Percentiles rank a stretch among this genome's conserved stretches.
These are phyloP conservation scores for Zoanthus solanderi DNA, from an alignment of 92 coral and sea anemone genomes.

Conservation along the genomic window DNA sequence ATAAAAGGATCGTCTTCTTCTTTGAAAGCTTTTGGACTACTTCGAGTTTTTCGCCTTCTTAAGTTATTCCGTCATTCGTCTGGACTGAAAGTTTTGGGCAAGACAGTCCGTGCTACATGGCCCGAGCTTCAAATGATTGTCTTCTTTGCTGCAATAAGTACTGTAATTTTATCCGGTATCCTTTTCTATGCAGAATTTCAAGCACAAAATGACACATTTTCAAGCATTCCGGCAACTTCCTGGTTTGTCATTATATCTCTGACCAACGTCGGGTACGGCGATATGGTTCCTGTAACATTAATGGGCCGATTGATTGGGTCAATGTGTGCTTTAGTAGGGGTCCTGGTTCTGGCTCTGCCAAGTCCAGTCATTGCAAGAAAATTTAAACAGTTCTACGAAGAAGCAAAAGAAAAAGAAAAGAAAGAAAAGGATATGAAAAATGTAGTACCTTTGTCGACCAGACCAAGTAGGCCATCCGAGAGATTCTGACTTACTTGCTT, in stretches of 20 bases:
- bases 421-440: background rate
- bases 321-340: slow-evolving; percentile 81
- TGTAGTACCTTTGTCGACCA: background rate
- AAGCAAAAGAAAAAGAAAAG: slow-evolving; percentile 62
- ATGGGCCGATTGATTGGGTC: slow-evolving; percentile 85
- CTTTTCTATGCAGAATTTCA: slow-evolving; percentile 82
- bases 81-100: slow-evolving; percentile 81
- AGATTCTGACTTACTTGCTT: background rate
- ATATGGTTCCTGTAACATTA: slow-evolving; percentile 84
- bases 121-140: slow-evolving; percentile 83
- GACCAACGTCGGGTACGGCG: slow-evolving; percentile 98
- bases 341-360: slow-evolving; percentile 80
- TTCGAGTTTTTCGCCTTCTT: slow-evolving; percentile 79
- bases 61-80: slow-evolving; percentile 89
- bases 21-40: slow-evolving; percentile 61
- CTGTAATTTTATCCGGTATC: slow-evolving; percentile 80
- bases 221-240: slow-evolving; percentile 88
- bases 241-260: slow-evolving; percentile 95
- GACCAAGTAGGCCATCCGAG: background rate
- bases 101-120: slow-evolving; percentile 86
- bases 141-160: slow-evolving; percentile 79
- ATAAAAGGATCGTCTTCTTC: slow-evolving; percentile 39
- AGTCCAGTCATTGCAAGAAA: slow-evolving; percentile 88
- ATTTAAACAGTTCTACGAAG: slow-evolving; percentile 77
- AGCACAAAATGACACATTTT: slow-evolving; percentile 71